Evolutionary conservation across 2,113 vertebrate genomes (phyloP).

Genomic region (Fregata magnificens): DNA sequence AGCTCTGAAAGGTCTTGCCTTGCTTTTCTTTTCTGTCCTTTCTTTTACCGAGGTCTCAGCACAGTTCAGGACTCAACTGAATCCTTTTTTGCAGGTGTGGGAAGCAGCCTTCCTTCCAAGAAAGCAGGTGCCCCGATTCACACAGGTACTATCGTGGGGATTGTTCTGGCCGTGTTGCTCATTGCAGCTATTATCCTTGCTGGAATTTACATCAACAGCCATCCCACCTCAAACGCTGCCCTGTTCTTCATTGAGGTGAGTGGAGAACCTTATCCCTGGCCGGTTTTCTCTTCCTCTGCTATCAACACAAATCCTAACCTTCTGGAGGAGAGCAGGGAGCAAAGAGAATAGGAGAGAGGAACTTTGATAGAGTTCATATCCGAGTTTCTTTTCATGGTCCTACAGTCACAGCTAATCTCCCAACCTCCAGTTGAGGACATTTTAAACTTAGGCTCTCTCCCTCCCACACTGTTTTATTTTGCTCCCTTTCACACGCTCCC

Average conservation of each 20-base stretch:
- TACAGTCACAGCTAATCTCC: neutral
- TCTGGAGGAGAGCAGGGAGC: neutral
- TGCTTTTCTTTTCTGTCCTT: neutral
- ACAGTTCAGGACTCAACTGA: neutral
- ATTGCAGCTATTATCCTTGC: conserved; percentile 82
- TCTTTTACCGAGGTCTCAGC: neutral
- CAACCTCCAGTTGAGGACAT: neutral
- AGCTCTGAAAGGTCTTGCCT: neutral
- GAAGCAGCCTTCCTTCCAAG: conserved; percentile 41
- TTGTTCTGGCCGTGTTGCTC: conserved; percentile 82
- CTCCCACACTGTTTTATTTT: neutral
- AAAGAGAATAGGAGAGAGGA: neutral
- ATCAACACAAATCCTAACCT: neutral
- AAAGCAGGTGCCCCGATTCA: conserved; percentile 70
- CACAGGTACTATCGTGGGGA: conserved; percentile 85
- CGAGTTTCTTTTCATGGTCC: neutral
- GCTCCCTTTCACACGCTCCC: neutral
- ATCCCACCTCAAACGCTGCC: conserved; percentile 83
- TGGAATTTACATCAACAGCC: conserved; percentile 88
- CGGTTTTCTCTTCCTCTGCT: neutral
- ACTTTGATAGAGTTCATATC: neutral
- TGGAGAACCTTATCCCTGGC: too few species aligned
- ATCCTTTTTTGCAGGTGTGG: conserved; percentile 31
- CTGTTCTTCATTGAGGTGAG: conserved; percentile 94
- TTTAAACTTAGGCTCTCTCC: neutral